Evolutionary conservation across 2,888 invertebrate genomes (phyloP).

Genomic region (Eristalis intricaria): DNA sequence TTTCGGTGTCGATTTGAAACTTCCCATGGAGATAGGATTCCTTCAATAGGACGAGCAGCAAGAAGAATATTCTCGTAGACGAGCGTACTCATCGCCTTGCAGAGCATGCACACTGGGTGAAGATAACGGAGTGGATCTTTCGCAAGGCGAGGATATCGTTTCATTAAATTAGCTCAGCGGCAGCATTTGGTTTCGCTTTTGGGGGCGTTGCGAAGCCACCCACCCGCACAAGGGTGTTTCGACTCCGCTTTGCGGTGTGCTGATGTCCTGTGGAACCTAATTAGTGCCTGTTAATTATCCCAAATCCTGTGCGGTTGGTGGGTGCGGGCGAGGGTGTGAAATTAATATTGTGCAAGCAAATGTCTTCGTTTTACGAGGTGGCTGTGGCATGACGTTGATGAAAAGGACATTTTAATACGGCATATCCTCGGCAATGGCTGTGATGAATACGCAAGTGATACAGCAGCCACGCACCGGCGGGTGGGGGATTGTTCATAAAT

Average conservation of each 20-base stretch:
- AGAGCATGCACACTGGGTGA: background rate
- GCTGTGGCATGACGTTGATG: background rate
- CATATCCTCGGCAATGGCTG: background rate
- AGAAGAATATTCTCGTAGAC: background rate
- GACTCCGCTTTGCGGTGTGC: background rate
- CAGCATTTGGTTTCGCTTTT: background rate
- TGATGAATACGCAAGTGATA: background rate
- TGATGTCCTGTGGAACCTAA: background rate
- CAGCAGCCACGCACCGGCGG: background rate
- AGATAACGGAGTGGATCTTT: background rate
- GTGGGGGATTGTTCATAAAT: background rate
- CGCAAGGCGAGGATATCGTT: background rate
- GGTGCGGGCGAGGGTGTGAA: background rate
- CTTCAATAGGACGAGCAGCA: background rate
- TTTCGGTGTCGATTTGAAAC: background rate
- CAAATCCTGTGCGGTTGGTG: background rate
- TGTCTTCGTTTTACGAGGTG: background rate
- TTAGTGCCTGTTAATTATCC: background rate
- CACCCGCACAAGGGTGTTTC: background rate
- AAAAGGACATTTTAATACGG: background rate
- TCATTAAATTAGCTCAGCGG: background rate
- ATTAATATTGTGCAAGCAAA: background rate
- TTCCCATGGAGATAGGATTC: no score
- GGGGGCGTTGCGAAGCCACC: no score
- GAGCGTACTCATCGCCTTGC: background rate